phyloP scores from a whole-genome alignment of 2,797 vertebrate genomes.

The Argyrosomus regius region DNA sequence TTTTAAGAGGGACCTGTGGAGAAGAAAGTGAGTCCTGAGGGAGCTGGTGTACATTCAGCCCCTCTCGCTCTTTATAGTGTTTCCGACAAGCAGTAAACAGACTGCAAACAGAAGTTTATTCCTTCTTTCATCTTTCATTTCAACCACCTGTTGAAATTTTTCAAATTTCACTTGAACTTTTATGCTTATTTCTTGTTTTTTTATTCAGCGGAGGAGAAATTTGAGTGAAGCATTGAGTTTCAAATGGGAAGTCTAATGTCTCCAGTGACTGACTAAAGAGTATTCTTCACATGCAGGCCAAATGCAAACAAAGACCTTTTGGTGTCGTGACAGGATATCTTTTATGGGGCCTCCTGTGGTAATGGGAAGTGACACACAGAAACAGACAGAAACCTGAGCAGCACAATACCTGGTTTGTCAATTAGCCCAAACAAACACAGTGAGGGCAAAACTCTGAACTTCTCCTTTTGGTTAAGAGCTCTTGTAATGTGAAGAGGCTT shows the following conservation, averaged over 20 bases:
- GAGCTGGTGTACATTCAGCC: constrained; percentile 48
- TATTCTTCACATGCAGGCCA: constrained; percentile 60
- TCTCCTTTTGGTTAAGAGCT: constrained; percentile 38
- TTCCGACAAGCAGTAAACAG: constrained; percentile 72
- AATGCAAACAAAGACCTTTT: constrained; percentile 79
- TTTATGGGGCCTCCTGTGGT: constrained; percentile 72
- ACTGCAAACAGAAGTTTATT: constrained; percentile 56
- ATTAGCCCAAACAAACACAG: constrained; percentile 69
- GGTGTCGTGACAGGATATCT: constrained; percentile 75
- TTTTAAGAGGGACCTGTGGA: constrained; percentile 76
- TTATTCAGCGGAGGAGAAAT: constrained; percentile 25
- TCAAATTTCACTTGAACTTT: constrained; percentile 58
- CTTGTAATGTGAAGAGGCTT: constrained; percentile 23
- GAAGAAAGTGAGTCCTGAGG: constrained; percentile 75
- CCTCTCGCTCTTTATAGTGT: constrained; percentile 58
- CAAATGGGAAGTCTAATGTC: constrained; percentile 49
- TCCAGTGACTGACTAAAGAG: constrained; percentile 52
- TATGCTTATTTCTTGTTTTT: not conserved
- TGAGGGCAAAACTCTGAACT: constrained; percentile 44
- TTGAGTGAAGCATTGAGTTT: constrained; percentile 53
- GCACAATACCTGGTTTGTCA: constrained; percentile 75
- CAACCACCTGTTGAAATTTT: constrained; percentile 66
- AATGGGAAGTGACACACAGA: constrained; percentile 69
- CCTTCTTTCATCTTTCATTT: constrained; percentile 67
- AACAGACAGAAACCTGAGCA: constrained; percentile 67